Evolutionary conservation across 2,113 vertebrate species (phyloP).

Genomic region (Etheostoma cragini): DNA sequence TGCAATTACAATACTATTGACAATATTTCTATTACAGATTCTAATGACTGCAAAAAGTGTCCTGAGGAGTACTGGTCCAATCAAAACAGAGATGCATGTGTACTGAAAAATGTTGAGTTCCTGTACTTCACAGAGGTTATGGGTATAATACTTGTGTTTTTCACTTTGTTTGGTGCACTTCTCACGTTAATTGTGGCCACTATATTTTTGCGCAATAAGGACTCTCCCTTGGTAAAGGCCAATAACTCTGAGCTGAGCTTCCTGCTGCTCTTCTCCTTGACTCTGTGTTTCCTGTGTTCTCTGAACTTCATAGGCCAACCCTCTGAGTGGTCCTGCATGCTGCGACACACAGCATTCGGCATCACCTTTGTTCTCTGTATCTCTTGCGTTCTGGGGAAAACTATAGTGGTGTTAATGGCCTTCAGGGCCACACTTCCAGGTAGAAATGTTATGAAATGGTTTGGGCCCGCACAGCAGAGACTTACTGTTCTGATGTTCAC

Average conservation of each 20-base stretch:
- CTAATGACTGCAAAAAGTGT: constrained; percentile 81
- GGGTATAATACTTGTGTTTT: constrained; percentile 74
- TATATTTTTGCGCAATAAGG: constrained; percentile 73
- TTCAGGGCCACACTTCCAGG: constrained; percentile 77
- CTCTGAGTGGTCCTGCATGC: constrained; percentile 81
- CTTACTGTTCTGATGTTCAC: constrained; percentile 75
- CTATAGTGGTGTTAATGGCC: constrained; percentile 80
- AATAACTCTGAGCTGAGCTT: constrained; percentile 85
- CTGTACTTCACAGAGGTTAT: constrained; percentile 78
- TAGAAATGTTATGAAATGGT: constrained; percentile 79
- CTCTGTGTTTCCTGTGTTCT: constrained; percentile 81
- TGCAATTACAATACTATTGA: constrained; percentile 15
- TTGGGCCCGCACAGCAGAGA: constrained; percentile 76
- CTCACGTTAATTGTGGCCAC: constrained; percentile 65
- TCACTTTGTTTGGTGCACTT: constrained; percentile 73
- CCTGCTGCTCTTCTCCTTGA: constrained; percentile 80
- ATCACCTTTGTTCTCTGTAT: constrained; percentile 82
- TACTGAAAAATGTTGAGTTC: constrained; percentile 76
- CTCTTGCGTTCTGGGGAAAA: constrained; percentile 80
- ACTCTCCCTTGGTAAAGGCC: constrained; percentile 78
- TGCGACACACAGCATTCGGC: constrained; percentile 79
- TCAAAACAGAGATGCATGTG: constrained; percentile 74
- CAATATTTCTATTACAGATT: constrained; percentile 80
- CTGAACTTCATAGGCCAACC: constrained; percentile 81
- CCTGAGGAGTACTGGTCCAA: constrained; percentile 81